Base-by-base conservation (phyloP, 2,888 invertebrate species). In the Lacanobia oleracea region DNA sequence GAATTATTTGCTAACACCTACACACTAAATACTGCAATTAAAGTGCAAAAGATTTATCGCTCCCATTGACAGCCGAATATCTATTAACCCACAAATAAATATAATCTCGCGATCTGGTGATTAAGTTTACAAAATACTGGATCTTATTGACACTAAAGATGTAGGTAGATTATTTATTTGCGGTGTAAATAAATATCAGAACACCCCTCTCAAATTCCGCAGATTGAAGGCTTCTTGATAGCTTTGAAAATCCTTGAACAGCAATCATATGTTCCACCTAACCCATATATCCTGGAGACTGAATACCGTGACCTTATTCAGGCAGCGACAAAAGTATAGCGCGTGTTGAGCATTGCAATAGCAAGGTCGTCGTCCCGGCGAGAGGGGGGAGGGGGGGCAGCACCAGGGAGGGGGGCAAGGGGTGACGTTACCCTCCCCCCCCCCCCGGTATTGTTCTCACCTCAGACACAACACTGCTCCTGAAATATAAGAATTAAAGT, bases 251-350 rank as follows among this genome's bases (percentile, higher is more conserved):
- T 80, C 67, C 68, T 79, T 79, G 74, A 73, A 65, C 48, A 68
- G 45, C 76, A 73, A 78, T 78, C 85, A 86, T 76, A 83, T 85
- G 87, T 85, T 83, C 84, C 86, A 87, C 83, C 87, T 86, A 84
- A 86, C 86, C 86, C 74, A 86, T 78, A 89, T 86, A 88, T 88
- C 87, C 86, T 84, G 83, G 65, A 85, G 81, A 85, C 82, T 81
- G 85, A 90, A 91, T 91, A 92, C 91, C 88, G 89, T 93, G 94
- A 93, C 94, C 94, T 91, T 91, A 94, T 94, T 94, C 92, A 86
- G 89, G 77, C 79, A 88, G 88, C 92, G 92, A 92, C 91, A 93
- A 93, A 93, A 93, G 91, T 90, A 91, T 87, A 84, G 91, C 88
- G 92, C 93, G 93, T 92, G 93, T 88, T 87, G 85, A 84, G 94